Evolutionary conservation across 2,888 invertebrate species (phyloP), one percentile per base, ranked within the genome.

Genomic region (Camponotus fellah): DNA sequence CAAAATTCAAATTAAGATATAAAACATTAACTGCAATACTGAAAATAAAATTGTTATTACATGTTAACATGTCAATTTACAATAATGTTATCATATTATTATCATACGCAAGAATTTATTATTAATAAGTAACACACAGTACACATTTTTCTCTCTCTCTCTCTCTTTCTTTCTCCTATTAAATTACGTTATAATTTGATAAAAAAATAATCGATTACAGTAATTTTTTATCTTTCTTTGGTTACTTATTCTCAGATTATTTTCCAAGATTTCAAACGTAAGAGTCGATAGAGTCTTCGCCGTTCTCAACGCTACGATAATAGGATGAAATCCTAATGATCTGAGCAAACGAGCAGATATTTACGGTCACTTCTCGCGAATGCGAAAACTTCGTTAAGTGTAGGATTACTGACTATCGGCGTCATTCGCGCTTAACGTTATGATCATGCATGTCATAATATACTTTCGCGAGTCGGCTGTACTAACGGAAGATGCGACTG

Each of bases 321-420:
- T 68, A 65, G 40, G 26, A 60, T 60, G 49, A 84, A 53, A 60
- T n/a, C 65, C 40, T 74, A 62, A 72, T 40, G 53, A 56, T 69
- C 26, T 37, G 34, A n/a, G 32, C 37, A 62, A 75, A 82, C 43
- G 60, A 71, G n/a, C 6, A 26, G n/a, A 77, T 77, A 77, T 77
- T 83, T 74, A 85, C 58, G 81, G 66, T 83, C 46, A 64, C 65
- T 40, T 65, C 65, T 65, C 40, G 74, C 34, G 62, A 46, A 69
- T 21, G 71, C 75, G 79, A 85, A 87, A 85, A 82, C 76, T 85
- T 80, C 80, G 83, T 85, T 82, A 84, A 84, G 74, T 64, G 75
- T 62, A 40, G 49, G 60, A 87, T 82, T 80, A 64, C 68, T 21
- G 69, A 60, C 71, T 58, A 82, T 84, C 53, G 66, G 37, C 79